Evolutionary conservation across 2,797 vertebrate species (phyloP).

Genomic region (Nyctibius grandis): DNA sequence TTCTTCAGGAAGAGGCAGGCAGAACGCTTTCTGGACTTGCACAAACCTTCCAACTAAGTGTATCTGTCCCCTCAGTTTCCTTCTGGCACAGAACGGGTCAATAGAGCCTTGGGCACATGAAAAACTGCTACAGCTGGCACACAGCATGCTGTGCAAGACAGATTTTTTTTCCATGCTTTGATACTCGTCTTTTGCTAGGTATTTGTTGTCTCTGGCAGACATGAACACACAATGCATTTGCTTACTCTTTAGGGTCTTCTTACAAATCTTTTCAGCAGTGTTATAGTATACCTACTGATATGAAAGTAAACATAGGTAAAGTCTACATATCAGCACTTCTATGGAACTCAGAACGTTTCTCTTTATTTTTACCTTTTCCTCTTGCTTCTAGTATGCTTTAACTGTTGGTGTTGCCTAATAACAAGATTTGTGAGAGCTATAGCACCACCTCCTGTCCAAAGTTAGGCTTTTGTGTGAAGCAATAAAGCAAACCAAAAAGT

Average conservation of each 20-base stretch:
- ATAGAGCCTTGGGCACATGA: background rate
- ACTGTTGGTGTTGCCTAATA: background rate
- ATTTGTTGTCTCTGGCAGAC: background rate
- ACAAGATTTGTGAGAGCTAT: background rate
- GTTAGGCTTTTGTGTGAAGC: background rate
- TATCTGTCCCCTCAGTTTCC: background rate
- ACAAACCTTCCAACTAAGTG: background rate
- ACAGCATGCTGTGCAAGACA: background rate
- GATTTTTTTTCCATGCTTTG: background rate
- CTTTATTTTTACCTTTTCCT: background rate
- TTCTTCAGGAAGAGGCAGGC: background rate
- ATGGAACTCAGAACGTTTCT: background rate
- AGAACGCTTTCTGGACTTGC: background rate
- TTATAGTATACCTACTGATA: background rate
- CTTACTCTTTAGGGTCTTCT: background rate
- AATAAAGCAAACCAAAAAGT: background rate
- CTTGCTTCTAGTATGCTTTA: background rate
- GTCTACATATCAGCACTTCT: background rate
- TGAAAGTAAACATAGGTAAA: background rate
- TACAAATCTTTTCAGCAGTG: background rate
- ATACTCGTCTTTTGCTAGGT: background rate
- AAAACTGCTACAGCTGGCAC: background rate
- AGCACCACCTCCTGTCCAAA: conserved; percentile 33
- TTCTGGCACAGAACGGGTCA: background rate
- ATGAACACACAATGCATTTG: background rate